Conservation (phyloP, 2,113 vertebrate species). For the Tachuris rubrigastra region DNA sequence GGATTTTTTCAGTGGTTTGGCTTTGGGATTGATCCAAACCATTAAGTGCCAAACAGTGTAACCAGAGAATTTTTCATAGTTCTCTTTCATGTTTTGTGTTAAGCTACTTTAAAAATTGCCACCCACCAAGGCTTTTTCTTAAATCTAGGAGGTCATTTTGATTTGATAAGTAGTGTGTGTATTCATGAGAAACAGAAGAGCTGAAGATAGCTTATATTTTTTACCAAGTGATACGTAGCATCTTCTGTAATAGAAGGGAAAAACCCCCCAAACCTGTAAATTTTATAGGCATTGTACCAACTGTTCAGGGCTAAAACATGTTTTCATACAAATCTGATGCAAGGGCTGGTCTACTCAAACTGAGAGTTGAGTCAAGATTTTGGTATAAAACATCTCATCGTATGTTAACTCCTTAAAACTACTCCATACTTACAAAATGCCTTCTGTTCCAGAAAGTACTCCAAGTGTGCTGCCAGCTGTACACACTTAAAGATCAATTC, state of each 20-base stretch:
- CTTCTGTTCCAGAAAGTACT: background rate
- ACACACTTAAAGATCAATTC: background rate
- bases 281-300: background rate
- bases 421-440: background rate
- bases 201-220: background rate
- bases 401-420: background rate
- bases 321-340: background rate
- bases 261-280: background rate
- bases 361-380: background rate
- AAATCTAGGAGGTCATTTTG: conserved; percentile 27
- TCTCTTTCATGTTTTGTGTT: conserved; percentile 44
- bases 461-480: background rate
- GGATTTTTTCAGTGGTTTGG: conserved; percentile 25
- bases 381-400: background rate
- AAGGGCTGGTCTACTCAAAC: background rate
- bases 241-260: background rate
- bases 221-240: background rate
- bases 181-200: background rate
- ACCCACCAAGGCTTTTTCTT: conserved; percentile 40
- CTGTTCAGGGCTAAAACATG: background rate
- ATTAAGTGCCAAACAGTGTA: conserved; percentile 35
- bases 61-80: conserved; percentile 9
- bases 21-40: conserved; percentile 60
- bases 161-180: background rate
- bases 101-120: conserved; percentile 47